phyloP scores from a whole-genome alignment of 2,797 vertebrate genomes.

The Danio jaintianensis region DNA sequence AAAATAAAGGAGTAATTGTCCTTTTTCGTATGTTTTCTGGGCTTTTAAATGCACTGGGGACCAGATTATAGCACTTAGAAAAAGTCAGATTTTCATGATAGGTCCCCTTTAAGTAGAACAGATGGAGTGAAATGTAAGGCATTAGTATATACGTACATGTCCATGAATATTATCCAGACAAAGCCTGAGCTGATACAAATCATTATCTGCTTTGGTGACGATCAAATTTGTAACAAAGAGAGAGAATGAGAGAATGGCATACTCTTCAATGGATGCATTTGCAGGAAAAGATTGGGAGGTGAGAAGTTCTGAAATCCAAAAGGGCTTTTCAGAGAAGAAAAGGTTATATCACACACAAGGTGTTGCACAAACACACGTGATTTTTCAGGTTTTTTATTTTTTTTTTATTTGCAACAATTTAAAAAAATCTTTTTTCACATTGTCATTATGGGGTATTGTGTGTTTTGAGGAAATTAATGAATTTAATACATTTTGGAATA shows the following conservation, averaged over 20 bases:
- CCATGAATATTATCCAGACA: slow-evolving; percentile 41
- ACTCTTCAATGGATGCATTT: slow-evolving; percentile 1
- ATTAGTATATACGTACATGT: slow-evolving; percentile 8
- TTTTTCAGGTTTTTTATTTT: no score
- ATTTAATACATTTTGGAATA: no score
- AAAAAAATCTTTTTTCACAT: no score
- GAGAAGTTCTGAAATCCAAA: background rate
- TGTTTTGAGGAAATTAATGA: no score
- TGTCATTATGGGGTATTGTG: no score
- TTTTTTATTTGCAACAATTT: no score
- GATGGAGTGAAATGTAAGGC: slow-evolving; percentile 17
- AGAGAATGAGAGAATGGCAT: background rate
- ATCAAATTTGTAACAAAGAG: background rate
- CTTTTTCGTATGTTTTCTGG: no score
- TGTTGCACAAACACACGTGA: background rate
- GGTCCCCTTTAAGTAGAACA: background rate
- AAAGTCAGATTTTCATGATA: no score
- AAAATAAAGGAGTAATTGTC: no score
- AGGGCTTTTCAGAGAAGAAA: background rate
- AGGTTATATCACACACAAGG: background rate
- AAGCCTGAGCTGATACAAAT: slow-evolving; percentile 16
- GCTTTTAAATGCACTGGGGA: no score
- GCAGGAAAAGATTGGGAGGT: background rate
- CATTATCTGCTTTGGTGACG: slow-evolving; percentile 16
- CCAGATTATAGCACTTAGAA: no score